phyloP scores from a whole-genome alignment of 2,888 invertebrate genomes.

The Oscheius myriophilus region DNA sequence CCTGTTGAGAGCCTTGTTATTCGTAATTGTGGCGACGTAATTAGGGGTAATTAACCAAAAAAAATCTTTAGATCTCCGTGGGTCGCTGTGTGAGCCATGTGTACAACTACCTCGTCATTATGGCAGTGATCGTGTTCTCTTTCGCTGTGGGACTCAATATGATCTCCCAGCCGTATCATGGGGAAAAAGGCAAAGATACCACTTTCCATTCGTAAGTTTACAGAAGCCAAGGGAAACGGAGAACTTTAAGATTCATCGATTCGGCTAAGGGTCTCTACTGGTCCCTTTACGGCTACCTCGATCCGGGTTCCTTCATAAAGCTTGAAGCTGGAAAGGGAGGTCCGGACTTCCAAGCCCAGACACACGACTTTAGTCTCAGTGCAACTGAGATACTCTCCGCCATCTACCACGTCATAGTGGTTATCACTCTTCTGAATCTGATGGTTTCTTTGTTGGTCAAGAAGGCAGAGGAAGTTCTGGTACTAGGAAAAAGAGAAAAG shows the following conservation, averaged over 20 bases:
- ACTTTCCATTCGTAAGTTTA: too few relatives aligned
- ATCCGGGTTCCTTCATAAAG: constrained; percentile 13
- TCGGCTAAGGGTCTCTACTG: constrained; percentile 50
- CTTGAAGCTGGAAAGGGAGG: constrained; percentile 56
- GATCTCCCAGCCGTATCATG: constrained; percentile 34
- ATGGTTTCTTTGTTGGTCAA: constrained; percentile 64
- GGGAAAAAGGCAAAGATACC: too few relatives aligned
- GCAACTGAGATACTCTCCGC: constrained; percentile 45
- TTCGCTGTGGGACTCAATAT: constrained; percentile 61
- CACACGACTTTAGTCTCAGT: constrained; percentile 33
- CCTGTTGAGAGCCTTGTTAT: too few relatives aligned
- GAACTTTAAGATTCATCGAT: background rate
- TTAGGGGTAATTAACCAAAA: too few relatives aligned
- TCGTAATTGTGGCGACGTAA: background rate
- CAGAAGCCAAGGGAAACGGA: too few relatives aligned
- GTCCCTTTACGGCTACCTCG: constrained; percentile 63
- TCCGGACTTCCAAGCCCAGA: constrained; percentile 28
- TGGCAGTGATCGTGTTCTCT: constrained; percentile 61
- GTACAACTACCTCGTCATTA: constrained; percentile 63
- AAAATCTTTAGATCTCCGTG: constrained; percentile 68
- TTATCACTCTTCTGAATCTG: constrained; percentile 62
- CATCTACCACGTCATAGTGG: constrained; percentile 57
- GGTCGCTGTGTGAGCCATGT: constrained; percentile 64
- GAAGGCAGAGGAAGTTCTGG: constrained; percentile 61
- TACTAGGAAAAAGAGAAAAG: constrained; percentile 8